Conservation (phyloP, 2,888 invertebrate genomes). For the Ennomos erosarius region DNA sequence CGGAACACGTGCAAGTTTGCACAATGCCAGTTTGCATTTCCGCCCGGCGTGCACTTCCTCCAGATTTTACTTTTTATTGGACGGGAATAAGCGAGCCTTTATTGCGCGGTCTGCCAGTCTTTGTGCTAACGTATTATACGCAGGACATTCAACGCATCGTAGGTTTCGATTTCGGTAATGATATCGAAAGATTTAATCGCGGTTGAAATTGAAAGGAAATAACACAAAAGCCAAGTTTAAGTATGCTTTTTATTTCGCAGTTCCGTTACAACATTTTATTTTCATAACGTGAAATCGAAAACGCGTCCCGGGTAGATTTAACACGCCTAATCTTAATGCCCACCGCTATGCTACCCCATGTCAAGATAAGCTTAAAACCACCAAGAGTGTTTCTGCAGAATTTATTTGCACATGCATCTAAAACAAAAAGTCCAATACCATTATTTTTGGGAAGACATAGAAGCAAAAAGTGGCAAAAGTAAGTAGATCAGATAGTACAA, state of each 20-base stretch:
- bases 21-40: slow-evolving; percentile 85
- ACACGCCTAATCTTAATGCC: slow-evolving; percentile 69
- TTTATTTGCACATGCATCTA: slow-evolving; percentile 76
- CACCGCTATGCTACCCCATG: slow-evolving; percentile 50
- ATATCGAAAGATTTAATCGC: slow-evolving; percentile 78
- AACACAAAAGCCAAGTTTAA: slow-evolving; percentile 41
- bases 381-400: slow-evolving; percentile 64
- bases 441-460: slow-evolving; percentile 70
- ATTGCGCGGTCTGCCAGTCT: slow-evolving; percentile 74
- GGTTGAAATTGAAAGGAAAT: slow-evolving; percentile 80
- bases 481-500: slow-evolving; percentile 80
- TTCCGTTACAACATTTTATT: slow-evolving; percentile 50
- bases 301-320: slow-evolving; percentile 59
- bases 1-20: slow-evolving; percentile 84
- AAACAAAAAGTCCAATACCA: slow-evolving; percentile 76
- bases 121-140: slow-evolving; percentile 70
- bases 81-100: slow-evolving; percentile 59
- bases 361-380: slow-evolving; percentile 66
- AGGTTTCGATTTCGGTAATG: slow-evolving; percentile 85
- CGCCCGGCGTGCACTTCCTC: slow-evolving; percentile 83
- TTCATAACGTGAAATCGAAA: slow-evolving; percentile 57
- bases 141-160: slow-evolving; percentile 80
- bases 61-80: slow-evolving; percentile 81
- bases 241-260: slow-evolving; percentile 42
- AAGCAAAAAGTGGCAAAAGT: slow-evolving; percentile 70